Percentiles rank a stretch among this genome's conserved stretches.
Evolutionary conservation across 2,797 vertebrate genomes (phyloP).

Genomic region (Pseudochaenichthys georgianus): DNA sequence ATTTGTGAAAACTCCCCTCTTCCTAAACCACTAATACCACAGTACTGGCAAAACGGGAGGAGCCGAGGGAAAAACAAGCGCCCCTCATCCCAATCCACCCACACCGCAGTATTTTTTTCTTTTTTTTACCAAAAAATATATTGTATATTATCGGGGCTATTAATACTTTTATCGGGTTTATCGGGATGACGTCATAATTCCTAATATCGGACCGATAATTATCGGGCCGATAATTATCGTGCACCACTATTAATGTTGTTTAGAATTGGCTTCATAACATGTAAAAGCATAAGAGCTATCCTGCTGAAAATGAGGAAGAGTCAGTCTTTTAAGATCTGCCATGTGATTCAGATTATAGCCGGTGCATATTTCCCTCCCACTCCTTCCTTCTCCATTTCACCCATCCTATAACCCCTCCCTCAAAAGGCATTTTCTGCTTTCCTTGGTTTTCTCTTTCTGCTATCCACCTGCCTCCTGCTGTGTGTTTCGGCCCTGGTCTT

Average conservation of each 20-base stretch:
- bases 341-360: constrained; percentile 82
- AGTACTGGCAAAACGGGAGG: no score
- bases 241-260: constrained; percentile 16
- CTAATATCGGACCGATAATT: no score
- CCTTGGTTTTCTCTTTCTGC: constrained; percentile 42
- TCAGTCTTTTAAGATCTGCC: constrained; percentile 70
- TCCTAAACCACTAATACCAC: no score
- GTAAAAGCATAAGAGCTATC: constrained; percentile 37
- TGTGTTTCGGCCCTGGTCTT: constrained; percentile 65
- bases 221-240: no score
- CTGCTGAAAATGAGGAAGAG: constrained; percentile 47
- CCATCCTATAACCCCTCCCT: constrained; percentile 60
- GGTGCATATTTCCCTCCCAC: constrained; percentile 63
- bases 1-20: no score
- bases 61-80: no score
- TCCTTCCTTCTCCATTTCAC: constrained; percentile 63
- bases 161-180: no score
- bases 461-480: constrained; percentile 63
- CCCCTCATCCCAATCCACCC: no score
- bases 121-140: no score
- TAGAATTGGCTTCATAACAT: constrained; percentile 28
- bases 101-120: no score
- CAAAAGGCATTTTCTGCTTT: constrained; percentile 60
- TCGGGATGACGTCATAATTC: no score
- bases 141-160: no score